These are phyloP conservation scores for Drosophila mojavensis DNA, from an alignment of 1,140 invertebrate genomes.

Conservation along the genomic window DNA sequence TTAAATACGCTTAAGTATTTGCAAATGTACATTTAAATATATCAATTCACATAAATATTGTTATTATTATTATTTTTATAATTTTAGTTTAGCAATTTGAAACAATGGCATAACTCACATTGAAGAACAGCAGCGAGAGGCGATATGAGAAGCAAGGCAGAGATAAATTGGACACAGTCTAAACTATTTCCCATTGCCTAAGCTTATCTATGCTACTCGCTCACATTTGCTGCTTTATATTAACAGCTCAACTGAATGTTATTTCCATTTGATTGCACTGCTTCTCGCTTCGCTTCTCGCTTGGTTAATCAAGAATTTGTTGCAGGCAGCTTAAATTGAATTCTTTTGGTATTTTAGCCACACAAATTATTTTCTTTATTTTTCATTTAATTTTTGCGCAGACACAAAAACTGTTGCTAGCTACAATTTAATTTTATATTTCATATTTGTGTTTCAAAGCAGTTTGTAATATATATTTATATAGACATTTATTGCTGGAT, in stretches of 20 bases:
- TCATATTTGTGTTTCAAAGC: constrained; percentile 19
- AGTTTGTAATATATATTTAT: constrained; percentile 30
- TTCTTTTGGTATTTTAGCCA: constrained; percentile 14
- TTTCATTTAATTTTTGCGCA: constrained; percentile 51
- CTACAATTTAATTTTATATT: constrained; percentile 22
- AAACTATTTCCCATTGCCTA: too few relatives aligned
- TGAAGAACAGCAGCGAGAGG: constrained; percentile 2
- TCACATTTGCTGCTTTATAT: too few relatives aligned
- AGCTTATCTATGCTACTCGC: not conserved
- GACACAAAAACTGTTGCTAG: constrained; percentile 44
- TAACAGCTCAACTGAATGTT: too few relatives aligned
- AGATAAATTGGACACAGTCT: not conserved
- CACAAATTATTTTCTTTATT: constrained; percentile 1
- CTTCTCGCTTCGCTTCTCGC: not conserved
- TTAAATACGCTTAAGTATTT: constrained; percentile 44
- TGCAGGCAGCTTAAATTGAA: constrained; percentile 40
- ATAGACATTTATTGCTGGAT: constrained; percentile 57
- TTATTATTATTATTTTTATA: constrained; percentile 15
- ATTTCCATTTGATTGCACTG: too few relatives aligned
- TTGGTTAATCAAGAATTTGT: constrained; percentile 5
- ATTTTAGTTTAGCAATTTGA: constrained; percentile 23
- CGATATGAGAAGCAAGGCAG: not conserved
- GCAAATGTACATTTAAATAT: constrained; percentile 67
- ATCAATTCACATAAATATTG: constrained; percentile 69
- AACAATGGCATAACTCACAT: constrained; percentile 23